Evolutionary conservation across 2,797 vertebrate genomes (phyloP), one percentile per base, ranked within the genome.

Genomic region (Chelon auratus): DNA sequence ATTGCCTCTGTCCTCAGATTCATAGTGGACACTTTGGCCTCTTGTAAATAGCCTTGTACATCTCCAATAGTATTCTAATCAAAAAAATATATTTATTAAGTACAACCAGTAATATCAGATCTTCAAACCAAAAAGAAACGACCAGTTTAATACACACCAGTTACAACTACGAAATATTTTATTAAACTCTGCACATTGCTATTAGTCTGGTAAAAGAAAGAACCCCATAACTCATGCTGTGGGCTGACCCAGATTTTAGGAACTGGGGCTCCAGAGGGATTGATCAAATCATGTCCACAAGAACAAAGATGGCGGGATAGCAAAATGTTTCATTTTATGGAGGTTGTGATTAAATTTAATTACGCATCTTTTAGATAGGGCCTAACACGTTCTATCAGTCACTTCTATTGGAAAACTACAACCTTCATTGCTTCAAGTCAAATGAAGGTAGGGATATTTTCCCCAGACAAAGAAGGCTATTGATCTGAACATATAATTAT

Each of bases 401-500:
- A 52, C 0, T 55, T 9, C 26, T n/a, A 5, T 7, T 64, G 17
- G 68, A 72, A 54, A 70, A 58, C 12, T 13, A 11, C 4, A 62
- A 13, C 42, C 18, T 30, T 63, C 22, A 45, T 66, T 77, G 13
- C 6, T 77, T 69, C 45, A 39, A 47, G 12, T 60, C 1, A 3
- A 65, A 43, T 7, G 10, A n/a, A 45, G 14, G 9, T 47, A 22
- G 8, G 42, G 24, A 51, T 9, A 62, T 62, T 37, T 65, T 61
- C 64, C 26, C 42, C 9, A 18, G 64, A 73, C 47, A 24, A 61
- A 51, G 15, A 66, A 22, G 30, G 9, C n/a, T 76, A 84, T 74
- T 18, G 70, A 85, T 83, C 53, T 53, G 22, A 70, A 72, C 55
- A 57, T 45, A 68, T 63, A 63, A 52, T 74, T 52, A 50, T 56